Percentiles rank a stretch among this genome's conserved stretches.
Conservation (phyloP, 2,888 invertebrate genomes). For the Atrina japonica region DNA sequence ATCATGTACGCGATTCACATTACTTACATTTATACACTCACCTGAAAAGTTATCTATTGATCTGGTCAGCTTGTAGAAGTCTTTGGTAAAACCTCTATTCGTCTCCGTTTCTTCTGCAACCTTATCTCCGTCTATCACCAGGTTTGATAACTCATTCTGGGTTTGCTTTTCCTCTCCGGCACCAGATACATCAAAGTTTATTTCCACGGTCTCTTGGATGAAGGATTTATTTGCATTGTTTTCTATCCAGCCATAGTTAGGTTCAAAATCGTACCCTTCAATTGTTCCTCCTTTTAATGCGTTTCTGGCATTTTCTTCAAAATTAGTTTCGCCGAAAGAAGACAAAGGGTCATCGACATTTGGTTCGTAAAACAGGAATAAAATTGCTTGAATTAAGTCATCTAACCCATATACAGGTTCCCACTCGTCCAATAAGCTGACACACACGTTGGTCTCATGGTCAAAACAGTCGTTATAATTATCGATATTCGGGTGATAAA, state of each 20-base stretch:
- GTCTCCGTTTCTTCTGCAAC: no score
- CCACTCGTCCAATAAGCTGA: conserved; percentile 15
- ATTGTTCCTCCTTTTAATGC: conserved; percentile 15
- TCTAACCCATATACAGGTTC: conserved; percentile 4
- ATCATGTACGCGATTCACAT: no score
- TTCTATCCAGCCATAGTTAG: conserved; percentile 17
- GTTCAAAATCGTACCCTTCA: conserved; percentile 10
- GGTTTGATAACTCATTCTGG: no score
- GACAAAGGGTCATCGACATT: conserved; percentile 18
- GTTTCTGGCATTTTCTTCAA: conserved; percentile 18
- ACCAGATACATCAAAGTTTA: no score
- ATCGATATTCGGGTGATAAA: conserved; percentile 29
- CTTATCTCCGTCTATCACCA: no score
- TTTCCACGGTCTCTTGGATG: no score
- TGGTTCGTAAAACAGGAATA: conserved; percentile 22
- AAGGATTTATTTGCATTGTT: no score
- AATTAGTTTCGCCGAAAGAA: conserved; percentile 1
- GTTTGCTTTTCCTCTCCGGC: no score
- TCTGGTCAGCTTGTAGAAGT: no score
- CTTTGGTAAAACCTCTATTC: no score
- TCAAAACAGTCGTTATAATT: background rate
- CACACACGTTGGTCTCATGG: conserved; percentile 13
- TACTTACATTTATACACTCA: no score
- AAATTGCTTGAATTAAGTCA: conserved; percentile 1
- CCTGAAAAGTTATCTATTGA: no score